phyloP scores from a whole-genome alignment of 1,140 invertebrate species.

The Pissodes strobi region DNA sequence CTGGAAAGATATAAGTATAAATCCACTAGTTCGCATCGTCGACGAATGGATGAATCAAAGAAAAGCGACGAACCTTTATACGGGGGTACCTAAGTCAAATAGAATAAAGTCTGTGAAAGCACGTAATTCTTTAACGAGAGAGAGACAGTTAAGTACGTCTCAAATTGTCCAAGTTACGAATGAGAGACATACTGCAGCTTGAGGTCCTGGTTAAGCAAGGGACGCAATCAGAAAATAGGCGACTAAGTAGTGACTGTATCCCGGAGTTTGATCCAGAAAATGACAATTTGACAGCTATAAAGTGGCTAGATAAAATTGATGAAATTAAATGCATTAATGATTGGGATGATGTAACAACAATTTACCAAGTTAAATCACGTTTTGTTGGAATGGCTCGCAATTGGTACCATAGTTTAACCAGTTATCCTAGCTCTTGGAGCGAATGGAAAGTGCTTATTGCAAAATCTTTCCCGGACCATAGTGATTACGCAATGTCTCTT shows the following conservation, averaged over 20 bases:
- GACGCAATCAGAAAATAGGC: neutral
- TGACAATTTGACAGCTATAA: neutral
- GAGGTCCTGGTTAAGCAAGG: neutral
- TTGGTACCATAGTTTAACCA: neutral
- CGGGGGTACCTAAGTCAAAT: no score
- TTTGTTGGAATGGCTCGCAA: neutral
- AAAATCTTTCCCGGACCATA: neutral
- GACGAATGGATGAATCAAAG: no score
- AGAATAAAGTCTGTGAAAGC: no score
- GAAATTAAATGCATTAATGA: neutral
- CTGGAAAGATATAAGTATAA: no score
- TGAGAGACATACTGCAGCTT: no score
- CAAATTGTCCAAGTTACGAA: no score
- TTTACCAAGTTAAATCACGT: neutral
- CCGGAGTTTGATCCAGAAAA: constrained; percentile 1
- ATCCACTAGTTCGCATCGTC: no score
- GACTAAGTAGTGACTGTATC: neutral
- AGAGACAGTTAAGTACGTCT: no score
- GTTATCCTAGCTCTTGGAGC: no score
- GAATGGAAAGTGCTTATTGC: neutral
- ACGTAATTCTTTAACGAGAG: no score
- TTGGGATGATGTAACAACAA: neutral
- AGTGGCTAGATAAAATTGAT: neutral
- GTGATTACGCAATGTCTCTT: neutral
- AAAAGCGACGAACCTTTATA: no score